phyloP scores from a whole-genome alignment of 2,888 invertebrate species.

The Cyclophora punctaria region DNA sequence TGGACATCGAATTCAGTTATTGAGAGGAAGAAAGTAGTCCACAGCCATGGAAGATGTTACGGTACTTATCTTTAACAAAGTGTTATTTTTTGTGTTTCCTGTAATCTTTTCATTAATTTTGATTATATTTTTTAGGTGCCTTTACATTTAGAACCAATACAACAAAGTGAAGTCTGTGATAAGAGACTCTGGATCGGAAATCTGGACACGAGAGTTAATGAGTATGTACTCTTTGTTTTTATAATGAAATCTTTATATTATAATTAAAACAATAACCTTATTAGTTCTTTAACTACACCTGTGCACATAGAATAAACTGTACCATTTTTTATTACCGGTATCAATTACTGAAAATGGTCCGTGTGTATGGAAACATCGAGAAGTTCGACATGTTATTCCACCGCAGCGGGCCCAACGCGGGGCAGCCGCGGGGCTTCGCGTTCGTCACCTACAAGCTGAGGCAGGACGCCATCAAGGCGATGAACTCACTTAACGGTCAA shows the following conservation, averaged over 20 bases:
- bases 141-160: slow-evolving; percentile 73
- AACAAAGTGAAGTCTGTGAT: slow-evolving; percentile 74
- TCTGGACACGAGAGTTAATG: slow-evolving; percentile 90
- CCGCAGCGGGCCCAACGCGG: slow-evolving; percentile 90
- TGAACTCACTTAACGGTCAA: slow-evolving; percentile 83
- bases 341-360: slow-evolving; percentile 96
- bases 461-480: slow-evolving; percentile 82
- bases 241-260: not conserved
- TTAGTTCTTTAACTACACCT: no score
- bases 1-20: no score
- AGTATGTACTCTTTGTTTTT: slow-evolving; percentile 79
- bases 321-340: slow-evolving; percentile 83
- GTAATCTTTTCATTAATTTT: not conserved
- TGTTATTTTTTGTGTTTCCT: not conserved
- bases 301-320: slow-evolving; percentile 32
- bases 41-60: slow-evolving; percentile 44
- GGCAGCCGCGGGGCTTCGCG: slow-evolving; percentile 94
- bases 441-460: slow-evolving; percentile 88
- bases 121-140: slow-evolving; percentile 49
- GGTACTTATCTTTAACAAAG: slow-evolving; percentile 24
- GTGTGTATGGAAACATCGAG: slow-evolving; percentile 94
- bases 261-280: no score
- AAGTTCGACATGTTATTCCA: slow-evolving; percentile 97
- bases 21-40: no score
- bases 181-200: slow-evolving; percentile 94